Evolutionary conservation across 1,140 invertebrate genomes (phyloP), one percentile per base, ranked within the genome.

Genomic region (Drosophila grimshawi): DNA sequence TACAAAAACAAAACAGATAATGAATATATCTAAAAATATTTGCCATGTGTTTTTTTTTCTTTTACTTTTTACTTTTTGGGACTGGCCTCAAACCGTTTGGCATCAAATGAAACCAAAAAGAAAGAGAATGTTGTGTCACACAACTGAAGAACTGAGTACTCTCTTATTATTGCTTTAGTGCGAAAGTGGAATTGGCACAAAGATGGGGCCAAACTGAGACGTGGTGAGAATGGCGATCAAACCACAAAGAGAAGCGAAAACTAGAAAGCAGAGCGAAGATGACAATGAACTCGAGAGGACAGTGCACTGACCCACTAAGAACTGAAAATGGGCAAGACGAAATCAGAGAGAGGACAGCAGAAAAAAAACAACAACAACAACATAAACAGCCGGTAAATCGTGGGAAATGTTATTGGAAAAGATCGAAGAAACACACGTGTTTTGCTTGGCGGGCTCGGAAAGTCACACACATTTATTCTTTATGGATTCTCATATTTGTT

Each of bases 1-100:
- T 66, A 78, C 86, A 45, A 86, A 86, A 86, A 86, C 81, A 86
- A 86, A 86, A 86, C 82, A 27, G 78, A 86, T 86, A 86, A 81
- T 71, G 55, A 61, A 71, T 72, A 59, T 73, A 46, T 86, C 81
- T 86, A 86, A 86, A 86, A 86, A 86, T 86, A 86, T 86, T 78
- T 75, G 70, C 53, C 51, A 78, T 71, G 62, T 78, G 71, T 73
- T n/a, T 55, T 27, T 43, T 7, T 37, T 2, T 78, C 67, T 73
- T n/a, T 45, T 27, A 32, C 4, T 37, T 2, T 55, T 35, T 29
- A 19, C 19, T 49, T 51, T 29, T 37, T 59, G 33, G 19, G 43
- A 6, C 41, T 69, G 39, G 39, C 39, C 49, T 27, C 10, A 32
- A 19, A n/a, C 35, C 29, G 19, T 41, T 37, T 52, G 19, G 19